Percentiles rank a stretch among this genome's conserved stretches.
phyloP scores from a whole-genome alignment of 2,888 invertebrate species.

The Caradrina clavipalpis region DNA sequence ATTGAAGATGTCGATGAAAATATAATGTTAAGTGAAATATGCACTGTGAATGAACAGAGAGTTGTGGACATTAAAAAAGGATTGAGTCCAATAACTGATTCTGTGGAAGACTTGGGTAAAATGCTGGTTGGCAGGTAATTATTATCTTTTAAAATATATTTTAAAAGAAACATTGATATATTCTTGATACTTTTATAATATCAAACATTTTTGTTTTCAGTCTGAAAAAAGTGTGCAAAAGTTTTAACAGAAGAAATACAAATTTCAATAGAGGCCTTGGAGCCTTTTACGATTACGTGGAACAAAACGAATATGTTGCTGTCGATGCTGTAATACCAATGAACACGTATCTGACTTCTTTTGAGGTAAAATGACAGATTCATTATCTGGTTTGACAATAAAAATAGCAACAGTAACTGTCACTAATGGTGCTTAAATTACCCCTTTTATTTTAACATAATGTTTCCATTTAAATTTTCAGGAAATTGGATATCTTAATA shows the following conservation, averaged over 20 bases:
- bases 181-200: not conserved
- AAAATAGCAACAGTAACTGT: not conserved
- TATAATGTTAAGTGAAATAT: not conserved
- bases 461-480: slow-evolving; percentile 8
- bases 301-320: slow-evolving; percentile 5
- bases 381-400: not conserved
- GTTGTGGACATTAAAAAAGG: slow-evolving; percentile 1
- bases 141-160: not conserved
- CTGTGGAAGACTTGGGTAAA: not conserved
- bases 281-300: slow-evolving; percentile 10
- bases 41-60: not conserved
- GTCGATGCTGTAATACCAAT: not conserved
- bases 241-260: not conserved
- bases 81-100: not conserved
- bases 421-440: too few relatives aligned
- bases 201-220: not conserved
- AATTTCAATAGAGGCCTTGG: not conserved
- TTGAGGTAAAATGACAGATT: not conserved
- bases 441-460: too few relatives aligned
- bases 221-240: not conserved
- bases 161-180: not conserved
- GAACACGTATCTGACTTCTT: slow-evolving; percentile 7
- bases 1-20: slow-evolving; percentile 17
- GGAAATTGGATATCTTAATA: slow-evolving; percentile 6
- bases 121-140: not conserved